Conservation (phyloP, 2,888 invertebrate genomes). For the Macaria notata region DNA sequence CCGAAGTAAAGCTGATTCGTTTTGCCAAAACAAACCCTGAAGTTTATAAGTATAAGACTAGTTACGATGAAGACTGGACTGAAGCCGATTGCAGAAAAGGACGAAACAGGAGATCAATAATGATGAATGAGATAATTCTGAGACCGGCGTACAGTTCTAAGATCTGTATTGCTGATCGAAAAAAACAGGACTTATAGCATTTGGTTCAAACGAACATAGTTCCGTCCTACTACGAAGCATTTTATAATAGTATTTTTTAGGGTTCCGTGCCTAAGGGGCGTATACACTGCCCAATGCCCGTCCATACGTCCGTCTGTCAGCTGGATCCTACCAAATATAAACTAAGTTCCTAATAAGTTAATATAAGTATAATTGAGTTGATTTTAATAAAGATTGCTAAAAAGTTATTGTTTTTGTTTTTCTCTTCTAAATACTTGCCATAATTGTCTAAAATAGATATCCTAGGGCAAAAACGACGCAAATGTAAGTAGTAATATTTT, state of each 20-base stretch:
- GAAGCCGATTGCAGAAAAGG: slow-evolving; percentile 9
- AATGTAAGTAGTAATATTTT: neutral
- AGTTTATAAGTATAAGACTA: slow-evolving; percentile 7
- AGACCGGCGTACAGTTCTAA: slow-evolving; percentile 11
- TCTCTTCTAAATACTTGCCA: neutral
- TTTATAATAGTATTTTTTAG: neutral
- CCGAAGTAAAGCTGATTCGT: slow-evolving; percentile 13
- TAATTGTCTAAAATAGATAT: neutral
- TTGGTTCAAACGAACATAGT: slow-evolving; percentile 8
- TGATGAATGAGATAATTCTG: slow-evolving; percentile 11
- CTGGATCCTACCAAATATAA: neutral
- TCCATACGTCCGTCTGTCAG: neutral
- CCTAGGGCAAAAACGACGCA: neutral
- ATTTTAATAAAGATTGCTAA: neutral
- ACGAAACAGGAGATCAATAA: slow-evolving; percentile 12
- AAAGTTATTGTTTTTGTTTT: neutral
- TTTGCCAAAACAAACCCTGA: slow-evolving; percentile 10
- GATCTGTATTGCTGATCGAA: slow-evolving; percentile 10
- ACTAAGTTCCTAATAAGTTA: neutral
- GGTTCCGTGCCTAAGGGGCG: neutral
- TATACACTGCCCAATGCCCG: neutral
- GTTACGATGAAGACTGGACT: slow-evolving; percentile 11
- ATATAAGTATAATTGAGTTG: neutral
- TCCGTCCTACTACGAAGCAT: neutral
- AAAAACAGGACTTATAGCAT: slow-evolving; percentile 4